Evolutionary conservation across 2,797 vertebrate genomes (phyloP).

Genomic region (Leptoclinus maculatus): DNA sequence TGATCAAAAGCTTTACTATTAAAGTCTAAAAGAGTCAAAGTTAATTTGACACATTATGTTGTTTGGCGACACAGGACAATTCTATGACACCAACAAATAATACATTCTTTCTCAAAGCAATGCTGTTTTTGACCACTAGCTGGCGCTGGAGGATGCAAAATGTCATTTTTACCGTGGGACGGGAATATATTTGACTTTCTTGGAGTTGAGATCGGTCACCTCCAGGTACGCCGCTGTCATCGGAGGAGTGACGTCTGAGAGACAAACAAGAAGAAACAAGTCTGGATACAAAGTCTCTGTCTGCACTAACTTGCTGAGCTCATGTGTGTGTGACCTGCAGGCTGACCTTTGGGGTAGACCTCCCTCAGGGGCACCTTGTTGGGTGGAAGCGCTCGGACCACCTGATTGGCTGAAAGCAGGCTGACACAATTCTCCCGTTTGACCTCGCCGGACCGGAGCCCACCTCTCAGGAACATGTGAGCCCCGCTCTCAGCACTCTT

Average conservation of each 20-base stretch:
- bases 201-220: slow-evolving; percentile 94
- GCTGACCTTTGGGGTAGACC: slow-evolving; percentile 93
- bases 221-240: slow-evolving; percentile 92
- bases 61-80: background rate
- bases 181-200: slow-evolving; percentile 96
- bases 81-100: background rate
- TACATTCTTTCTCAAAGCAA: background rate
- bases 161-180: slow-evolving; percentile 87
- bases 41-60: background rate
- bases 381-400: slow-evolving; percentile 90
- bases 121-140: slow-evolving; percentile 25
- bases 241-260: slow-evolving; percentile 89
- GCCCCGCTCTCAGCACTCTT: slow-evolving; percentile 67
- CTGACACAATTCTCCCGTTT: slow-evolving; percentile 90
- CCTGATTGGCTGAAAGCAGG: slow-evolving; percentile 90
- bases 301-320: background rate
- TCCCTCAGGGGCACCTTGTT: slow-evolving; percentile 92
- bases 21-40: background rate
- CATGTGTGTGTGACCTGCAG: background rate
- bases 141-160: slow-evolving; percentile 1
- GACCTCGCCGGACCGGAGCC: slow-evolving; percentile 68
- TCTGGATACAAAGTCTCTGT: background rate
- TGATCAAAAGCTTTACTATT: too few species aligned
- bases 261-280: slow-evolving; percentile 16
- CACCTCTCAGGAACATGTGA: slow-evolving; percentile 83